phyloP scores from a whole-genome alignment of 23 tunicate species.

The Diplosoma virens region DNA sequence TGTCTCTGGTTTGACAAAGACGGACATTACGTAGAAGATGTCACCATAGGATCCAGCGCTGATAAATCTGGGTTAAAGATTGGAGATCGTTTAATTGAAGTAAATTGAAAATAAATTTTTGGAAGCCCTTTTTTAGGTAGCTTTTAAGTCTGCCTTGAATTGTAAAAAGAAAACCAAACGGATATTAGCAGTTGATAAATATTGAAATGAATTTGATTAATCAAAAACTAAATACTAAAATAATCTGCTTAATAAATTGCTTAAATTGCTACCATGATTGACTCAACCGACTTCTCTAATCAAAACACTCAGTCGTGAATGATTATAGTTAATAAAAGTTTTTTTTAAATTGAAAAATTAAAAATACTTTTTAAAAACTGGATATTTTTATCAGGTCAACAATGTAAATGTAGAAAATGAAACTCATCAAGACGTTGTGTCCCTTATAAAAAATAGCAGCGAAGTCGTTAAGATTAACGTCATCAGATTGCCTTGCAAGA shows the following conservation, averaged over 20 bases:
- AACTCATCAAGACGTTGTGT: slow-evolving; percentile 67
- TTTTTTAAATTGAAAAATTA: too few relatives aligned
- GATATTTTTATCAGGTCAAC: slow-evolving; percentile 63
- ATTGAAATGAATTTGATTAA: too few relatives aligned
- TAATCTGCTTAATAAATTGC: too few relatives aligned
- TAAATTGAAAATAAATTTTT: background rate
- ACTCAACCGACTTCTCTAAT: too few relatives aligned
- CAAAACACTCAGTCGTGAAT: too few relatives aligned
- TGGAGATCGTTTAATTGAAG: slow-evolving; percentile 59
- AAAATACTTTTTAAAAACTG: too few relatives aligned
- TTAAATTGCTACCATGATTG: too few relatives aligned
- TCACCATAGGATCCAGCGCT: slow-evolving; percentile 93
- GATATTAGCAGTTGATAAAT: too few relatives aligned
- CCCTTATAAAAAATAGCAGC: slow-evolving; percentile 45
- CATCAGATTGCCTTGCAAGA: slow-evolving; percentile 27
- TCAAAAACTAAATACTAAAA: too few relatives aligned
- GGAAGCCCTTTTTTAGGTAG: background rate
- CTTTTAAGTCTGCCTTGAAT: too few relatives aligned
- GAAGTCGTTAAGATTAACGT: slow-evolving; percentile 66
- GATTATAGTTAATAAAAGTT: too few relatives aligned
- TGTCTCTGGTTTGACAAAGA: slow-evolving; percentile 90
- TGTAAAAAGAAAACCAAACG: too few relatives aligned
- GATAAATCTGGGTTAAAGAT: slow-evolving; percentile 88
- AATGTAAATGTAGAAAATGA: slow-evolving; percentile 54
- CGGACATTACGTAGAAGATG: slow-evolving; percentile 98